Percentiles rank a stretch among this genome's conserved stretches.
Evolutionary conservation across 2,797 vertebrate genomes (phyloP).

Genomic region (Alca torda): DNA sequence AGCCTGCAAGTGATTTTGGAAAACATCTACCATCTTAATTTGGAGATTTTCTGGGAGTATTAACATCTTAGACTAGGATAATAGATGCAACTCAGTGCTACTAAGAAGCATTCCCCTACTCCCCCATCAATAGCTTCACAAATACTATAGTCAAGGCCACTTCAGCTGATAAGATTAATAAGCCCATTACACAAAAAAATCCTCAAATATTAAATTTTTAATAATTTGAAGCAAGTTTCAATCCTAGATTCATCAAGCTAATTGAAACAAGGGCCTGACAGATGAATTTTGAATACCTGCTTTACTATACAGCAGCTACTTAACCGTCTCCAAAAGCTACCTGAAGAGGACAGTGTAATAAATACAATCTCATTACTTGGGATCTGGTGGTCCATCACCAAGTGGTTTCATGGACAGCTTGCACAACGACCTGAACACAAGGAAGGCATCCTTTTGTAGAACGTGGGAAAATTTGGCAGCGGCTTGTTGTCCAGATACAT

Average conservation of each 20-base stretch:
- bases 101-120: neutral
- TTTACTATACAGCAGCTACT: neutral
- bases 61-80: neutral
- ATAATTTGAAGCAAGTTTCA: neutral
- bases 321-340: neutral
- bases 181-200: neutral
- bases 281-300: neutral
- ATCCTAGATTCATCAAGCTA: neutral
- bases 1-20: neutral
- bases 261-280: neutral
- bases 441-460: conserved; percentile 96
- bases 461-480: conserved; percentile 90
- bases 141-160: neutral
- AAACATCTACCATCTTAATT: neutral
- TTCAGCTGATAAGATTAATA: neutral
- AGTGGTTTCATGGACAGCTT: conserved; percentile 98
- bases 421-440: conserved; percentile 95
- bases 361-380: conserved; percentile 81
- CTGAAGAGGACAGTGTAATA: neutral
- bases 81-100: neutral
- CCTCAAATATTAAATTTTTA: neutral
- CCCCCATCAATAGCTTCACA: neutral
- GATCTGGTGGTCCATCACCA: conserved; percentile 94
- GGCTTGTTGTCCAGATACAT: conserved; percentile 82
- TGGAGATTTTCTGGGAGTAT: neutral